Evolutionary conservation across 2,113 vertebrate genomes (phyloP).

Genomic region (Chaetodon trifascialis): DNA sequence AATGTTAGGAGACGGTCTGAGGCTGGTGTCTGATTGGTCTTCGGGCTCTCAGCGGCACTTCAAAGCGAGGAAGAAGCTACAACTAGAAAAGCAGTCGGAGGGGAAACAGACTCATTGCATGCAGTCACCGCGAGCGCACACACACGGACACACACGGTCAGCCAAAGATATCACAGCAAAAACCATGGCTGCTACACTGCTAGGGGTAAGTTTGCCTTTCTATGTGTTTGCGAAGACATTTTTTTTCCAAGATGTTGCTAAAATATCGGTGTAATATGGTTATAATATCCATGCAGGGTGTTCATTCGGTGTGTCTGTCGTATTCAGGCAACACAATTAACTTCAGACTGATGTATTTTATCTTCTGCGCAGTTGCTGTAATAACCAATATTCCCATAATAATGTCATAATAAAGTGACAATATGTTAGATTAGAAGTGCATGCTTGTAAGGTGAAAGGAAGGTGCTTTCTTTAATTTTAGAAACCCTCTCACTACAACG

Average conservation of each 20-base stretch:
- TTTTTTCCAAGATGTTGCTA: neutral
- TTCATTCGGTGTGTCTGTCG: neutral
- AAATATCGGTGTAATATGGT: neutral
- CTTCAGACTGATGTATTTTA: neutral
- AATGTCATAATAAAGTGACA: neutral
- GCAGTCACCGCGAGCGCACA: neutral
- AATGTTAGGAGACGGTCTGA: constrained; percentile 28
- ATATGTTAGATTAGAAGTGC: neutral
- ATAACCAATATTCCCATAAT: neutral
- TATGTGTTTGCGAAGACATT: neutral
- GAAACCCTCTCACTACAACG: neutral
- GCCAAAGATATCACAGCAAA: constrained; percentile 85
- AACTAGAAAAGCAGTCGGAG: constrained; percentile 89
- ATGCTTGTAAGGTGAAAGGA: neutral
- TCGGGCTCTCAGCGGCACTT: constrained; percentile 88
- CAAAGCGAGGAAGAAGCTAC: constrained; percentile 92
- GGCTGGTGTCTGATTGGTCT: constrained; percentile 89
- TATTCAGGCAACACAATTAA: neutral
- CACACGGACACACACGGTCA: constrained; percentile 66
- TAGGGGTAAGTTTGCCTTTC: constrained; percentile 90
- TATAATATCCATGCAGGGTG: neutral
- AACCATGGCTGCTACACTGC: constrained; percentile 97
- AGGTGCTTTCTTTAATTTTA: neutral
- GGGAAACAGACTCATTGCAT: constrained; percentile 82
- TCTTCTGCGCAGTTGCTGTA: neutral